These are phyloP conservation scores for Pitangus sulphuratus DNA, from an alignment of 2,797 vertebrate species.

Conservation along the genomic window DNA sequence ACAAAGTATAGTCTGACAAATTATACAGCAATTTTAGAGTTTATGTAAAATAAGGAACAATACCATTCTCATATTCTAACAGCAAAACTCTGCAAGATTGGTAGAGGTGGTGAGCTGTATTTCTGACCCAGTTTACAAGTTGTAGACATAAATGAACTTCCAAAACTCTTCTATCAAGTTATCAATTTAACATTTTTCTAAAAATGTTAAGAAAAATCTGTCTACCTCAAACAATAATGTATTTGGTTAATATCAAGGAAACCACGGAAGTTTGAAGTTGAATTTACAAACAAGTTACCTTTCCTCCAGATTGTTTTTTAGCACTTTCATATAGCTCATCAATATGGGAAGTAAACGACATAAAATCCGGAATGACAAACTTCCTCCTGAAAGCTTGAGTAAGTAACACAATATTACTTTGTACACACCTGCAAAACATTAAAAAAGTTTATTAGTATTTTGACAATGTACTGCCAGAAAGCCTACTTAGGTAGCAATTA, in stretches of 20 bases:
- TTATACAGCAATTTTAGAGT: neutral
- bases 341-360: constrained; percentile 93
- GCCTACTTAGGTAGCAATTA: neutral
- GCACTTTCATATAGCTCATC: constrained; percentile 91
- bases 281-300: constrained; percentile 77
- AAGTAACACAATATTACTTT: constrained; percentile 97
- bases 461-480: neutral
- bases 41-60: neutral
- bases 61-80: neutral
- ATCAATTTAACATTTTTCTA: neutral
- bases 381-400: constrained; percentile 98
- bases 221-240: rapidly evolving
- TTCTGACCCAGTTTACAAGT: neutral
- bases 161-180: neutral
- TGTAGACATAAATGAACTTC: neutral
- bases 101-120: neutral
- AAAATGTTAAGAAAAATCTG: neutral
- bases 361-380: constrained; percentile 98
- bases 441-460: neutral
- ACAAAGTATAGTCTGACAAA: neutral
- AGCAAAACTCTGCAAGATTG: neutral
- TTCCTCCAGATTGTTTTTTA: constrained; percentile 91
- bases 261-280: neutral
- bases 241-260: neutral
- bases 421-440: constrained; percentile 87